Base-by-base conservation (phyloP, 2,888 invertebrate genomes). In the Lepidocyrtoides sp. region DNA sequence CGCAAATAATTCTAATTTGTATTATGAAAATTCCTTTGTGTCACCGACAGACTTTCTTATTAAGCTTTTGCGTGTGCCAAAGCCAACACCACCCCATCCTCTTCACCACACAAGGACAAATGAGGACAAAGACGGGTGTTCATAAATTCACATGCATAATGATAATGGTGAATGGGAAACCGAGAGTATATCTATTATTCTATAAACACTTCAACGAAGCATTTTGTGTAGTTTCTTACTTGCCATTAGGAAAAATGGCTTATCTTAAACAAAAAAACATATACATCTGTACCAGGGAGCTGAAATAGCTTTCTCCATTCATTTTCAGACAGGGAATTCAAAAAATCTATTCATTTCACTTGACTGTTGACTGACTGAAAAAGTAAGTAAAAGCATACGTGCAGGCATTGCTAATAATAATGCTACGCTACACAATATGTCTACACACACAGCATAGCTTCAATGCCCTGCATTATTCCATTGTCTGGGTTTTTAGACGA, bases 1-100 rank as follows among this genome's bases (percentile, higher is more conserved):
- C 32, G 69, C 72, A 77, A 84, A 90, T 84, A 90, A 90, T 90
- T 90, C 89, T 90, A 90, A 90, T 90, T 90, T 90, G 85, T 81
- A 91, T 91, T 91, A 85, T 91, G 90, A 51, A 66, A 20, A 79
- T 79, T 79, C 72, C 81, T 85, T 91, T 91, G 81, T 91, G 90
- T 91, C 90, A 91, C 29, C 79, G 57, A 81, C 90, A 91, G 90
- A 91, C 90, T 81, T 91, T 54, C 85, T 91, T 91, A 91, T 91
- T 91, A 91, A 44, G 36, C 57, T 23, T 63, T 82, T 82, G 26
- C 48, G 36, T 81, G 83, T 60, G 60, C 72, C 48, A 79, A 57
- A 79, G 17, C 79, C 57, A 57, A n/a, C n/a, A n/a, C n/a, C n/a
- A n/a, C n/a, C n/a, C n/a, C n/a, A n/a, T n/a, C n/a, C n/a, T n/a